Base-by-base conservation (phyloP, 2,888 invertebrate species). In the Dioctria rufipes region DNA sequence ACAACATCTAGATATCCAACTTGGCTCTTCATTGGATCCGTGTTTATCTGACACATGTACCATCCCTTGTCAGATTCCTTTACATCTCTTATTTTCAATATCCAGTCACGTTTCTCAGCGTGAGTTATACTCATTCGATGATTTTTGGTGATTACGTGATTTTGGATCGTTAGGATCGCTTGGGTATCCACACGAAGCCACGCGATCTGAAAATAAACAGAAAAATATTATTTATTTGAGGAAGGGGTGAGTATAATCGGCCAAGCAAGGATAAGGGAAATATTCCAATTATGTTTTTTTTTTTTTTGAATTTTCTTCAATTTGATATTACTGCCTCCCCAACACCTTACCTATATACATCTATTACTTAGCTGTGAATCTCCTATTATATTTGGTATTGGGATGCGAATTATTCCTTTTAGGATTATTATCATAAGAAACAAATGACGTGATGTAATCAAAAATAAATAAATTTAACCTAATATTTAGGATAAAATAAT, bases 151-250 rank as follows among this genome's bases (percentile, higher is more conserved):
- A 96, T 96, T 87, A 96, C 95, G 90, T 96, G 95, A 85, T 93
- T 94, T 83, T 95, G 95, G 86, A 96, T 96, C 63, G 96, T 96
- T 85, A 96, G 91, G 85, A 96, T 95, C 6, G 96, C 96, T 88
- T 96, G 96, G 54, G 96, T 96, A 90, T 96, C 96, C 80, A 96
- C 96, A 83, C 95, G 93, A 81, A 96, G 91, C 96, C 96, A 96
- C 86, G 96, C 96, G 86, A 96, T 95, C 96, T 96, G 90, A 63
- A 90, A 89, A 82, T 79, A 78, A 67, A 73, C 58, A 81, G 63
- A 80, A 63, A 80, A 65, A 46, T 37, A 9, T 37, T 25, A 25
- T 25, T 25, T 25, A 25, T 25, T 25, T 25, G 25, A 25, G 25
- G 25, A 25, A n/a, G 25, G 43, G 13, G 63, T 25, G 54, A n/a